Conservation (phyloP, 2,888 invertebrate species). For the Schizotus pectinicornis region DNA sequence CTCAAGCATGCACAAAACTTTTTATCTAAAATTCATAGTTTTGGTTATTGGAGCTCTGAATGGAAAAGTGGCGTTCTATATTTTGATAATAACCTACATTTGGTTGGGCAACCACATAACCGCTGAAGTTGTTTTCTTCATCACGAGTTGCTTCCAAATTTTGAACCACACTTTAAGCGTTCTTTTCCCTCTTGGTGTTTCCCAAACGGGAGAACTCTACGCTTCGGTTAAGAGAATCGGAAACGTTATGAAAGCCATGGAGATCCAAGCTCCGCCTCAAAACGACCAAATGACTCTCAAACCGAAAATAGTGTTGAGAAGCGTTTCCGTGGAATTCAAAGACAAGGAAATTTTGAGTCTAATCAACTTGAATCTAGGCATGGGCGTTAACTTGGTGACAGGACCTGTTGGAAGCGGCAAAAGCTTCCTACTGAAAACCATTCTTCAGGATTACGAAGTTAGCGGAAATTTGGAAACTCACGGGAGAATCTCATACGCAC, state of each 20-base stretch:
- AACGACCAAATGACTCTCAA: constrained; percentile 25
- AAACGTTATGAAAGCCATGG: constrained; percentile 61
- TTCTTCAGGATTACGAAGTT: constrained; percentile 54
- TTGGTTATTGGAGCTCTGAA: constrained; percentile 45
- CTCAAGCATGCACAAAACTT: constrained; percentile 57
- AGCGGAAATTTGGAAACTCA: constrained; percentile 56
- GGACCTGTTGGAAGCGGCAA: constrained; percentile 74
- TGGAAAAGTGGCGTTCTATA: constrained; percentile 49
- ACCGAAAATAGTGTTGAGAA: constrained; percentile 37
- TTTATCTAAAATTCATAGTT: constrained; percentile 42
- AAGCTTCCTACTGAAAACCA: constrained; percentile 55
- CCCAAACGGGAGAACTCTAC: constrained; percentile 77
- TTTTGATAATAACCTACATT: constrained; percentile 64
- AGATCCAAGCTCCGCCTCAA: constrained; percentile 38
- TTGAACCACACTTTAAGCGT: constrained; percentile 87
- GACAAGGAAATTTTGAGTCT: not conserved
- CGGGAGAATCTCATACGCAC: constrained; percentile 63
- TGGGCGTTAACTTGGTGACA: constrained; percentile 62
- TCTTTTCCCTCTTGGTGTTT: constrained; percentile 84
- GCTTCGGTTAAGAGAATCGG: constrained; percentile 75
- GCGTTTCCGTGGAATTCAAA: constrained; percentile 34
- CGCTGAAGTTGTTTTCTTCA: constrained; percentile 84
- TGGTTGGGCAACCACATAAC: constrained; percentile 73
- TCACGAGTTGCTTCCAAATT: constrained; percentile 89
- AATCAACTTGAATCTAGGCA: constrained; percentile 58